Conservation (phyloP, 1,140 invertebrate genomes). For the Planococcus citri region DNA sequence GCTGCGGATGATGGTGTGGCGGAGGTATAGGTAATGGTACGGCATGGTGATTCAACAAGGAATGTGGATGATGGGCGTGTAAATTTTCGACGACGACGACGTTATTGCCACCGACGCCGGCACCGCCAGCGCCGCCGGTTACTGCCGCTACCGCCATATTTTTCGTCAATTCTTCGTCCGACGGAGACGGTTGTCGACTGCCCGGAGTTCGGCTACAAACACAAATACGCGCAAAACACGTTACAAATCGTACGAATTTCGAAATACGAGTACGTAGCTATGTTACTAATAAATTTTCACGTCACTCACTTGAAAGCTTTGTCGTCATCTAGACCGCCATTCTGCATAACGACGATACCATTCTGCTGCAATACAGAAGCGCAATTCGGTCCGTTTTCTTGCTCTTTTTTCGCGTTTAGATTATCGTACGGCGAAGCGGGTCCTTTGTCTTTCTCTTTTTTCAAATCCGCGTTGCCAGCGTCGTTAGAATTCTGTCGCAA, state of each 20-base stretch:
- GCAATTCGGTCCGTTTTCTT: slow-evolving; percentile 36
- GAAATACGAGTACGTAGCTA: too few relatives aligned
- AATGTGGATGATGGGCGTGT: slow-evolving; percentile 18
- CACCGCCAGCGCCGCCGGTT: background rate
- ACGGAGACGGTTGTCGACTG: slow-evolving; percentile 80
- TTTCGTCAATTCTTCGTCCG: slow-evolving; percentile 64
- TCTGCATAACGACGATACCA: slow-evolving; percentile 60
- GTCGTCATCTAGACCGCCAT: slow-evolving; percentile 78
- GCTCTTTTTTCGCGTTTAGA: slow-evolving; percentile 40
- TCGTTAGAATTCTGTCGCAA: slow-evolving; percentile 29
- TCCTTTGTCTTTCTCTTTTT: slow-evolving; percentile 50
- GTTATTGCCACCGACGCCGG: background rate
- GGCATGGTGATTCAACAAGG: slow-evolving; percentile 23
- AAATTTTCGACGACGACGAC: slow-evolving; percentile 23
- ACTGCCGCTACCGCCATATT: slow-evolving; percentile 33
- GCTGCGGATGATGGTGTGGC: slow-evolving; percentile 21
- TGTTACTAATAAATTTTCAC: too few relatives aligned
- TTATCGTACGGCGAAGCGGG: slow-evolving; percentile 54
- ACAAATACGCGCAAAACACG: background rate
- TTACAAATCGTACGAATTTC: background rate
- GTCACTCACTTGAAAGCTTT: slow-evolving; percentile 87
- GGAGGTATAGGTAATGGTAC: slow-evolving; percentile 22
- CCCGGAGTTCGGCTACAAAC: slow-evolving; percentile 59
- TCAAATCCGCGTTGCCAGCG: slow-evolving; percentile 34
- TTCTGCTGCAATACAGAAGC: slow-evolving; percentile 37